Conservation (phyloP, 1,140 invertebrate genomes). For the Achatina immaculata region DNA sequence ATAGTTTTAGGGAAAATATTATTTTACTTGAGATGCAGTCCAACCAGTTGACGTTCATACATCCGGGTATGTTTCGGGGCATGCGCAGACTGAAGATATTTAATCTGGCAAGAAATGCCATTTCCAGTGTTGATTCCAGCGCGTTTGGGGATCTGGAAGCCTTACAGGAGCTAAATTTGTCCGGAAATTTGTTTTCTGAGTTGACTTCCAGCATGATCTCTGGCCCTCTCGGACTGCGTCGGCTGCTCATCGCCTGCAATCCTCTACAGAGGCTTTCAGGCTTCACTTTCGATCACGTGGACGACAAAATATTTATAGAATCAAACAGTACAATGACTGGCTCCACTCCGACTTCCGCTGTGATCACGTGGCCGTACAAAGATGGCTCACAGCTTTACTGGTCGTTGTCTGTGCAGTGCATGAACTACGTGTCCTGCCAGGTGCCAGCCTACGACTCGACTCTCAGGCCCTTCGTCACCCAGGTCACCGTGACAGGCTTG, state of each 20-base stretch:
- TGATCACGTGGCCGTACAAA: constrained; percentile 49
- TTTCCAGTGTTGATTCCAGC: not conserved
- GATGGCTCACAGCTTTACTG: constrained; percentile 48
- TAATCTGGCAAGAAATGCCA: constrained; percentile 55
- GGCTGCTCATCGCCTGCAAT: constrained; percentile 38
- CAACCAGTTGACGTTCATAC: constrained; percentile 42
- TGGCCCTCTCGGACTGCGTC: not conserved
- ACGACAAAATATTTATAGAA: constrained; percentile 29
- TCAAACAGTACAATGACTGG: constrained; percentile 43
- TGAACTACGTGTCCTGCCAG: constrained; percentile 2
- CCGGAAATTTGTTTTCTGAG: constrained; percentile 5
- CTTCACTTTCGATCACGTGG: constrained; percentile 41
- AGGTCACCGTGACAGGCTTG: constrained; percentile 28
- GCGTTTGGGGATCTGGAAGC: constrained; percentile 8
- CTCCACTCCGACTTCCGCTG: constrained; percentile 13
- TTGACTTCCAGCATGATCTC: not conserved
- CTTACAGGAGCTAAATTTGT: constrained; percentile 14
- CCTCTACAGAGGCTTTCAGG: constrained; percentile 37
- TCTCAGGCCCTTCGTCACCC: constrained; percentile 36
- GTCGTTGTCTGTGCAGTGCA: constrained; percentile 41
- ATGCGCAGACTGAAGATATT: constrained; percentile 63
- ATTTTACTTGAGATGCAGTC: constrained; percentile 40
- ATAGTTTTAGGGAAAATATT: constrained; percentile 47
- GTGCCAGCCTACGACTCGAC: constrained; percentile 32
- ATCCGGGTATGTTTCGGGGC: constrained; percentile 65